Conservation (phyloP, 2,113 vertebrate species). For the Eulemur macaco region DNA sequence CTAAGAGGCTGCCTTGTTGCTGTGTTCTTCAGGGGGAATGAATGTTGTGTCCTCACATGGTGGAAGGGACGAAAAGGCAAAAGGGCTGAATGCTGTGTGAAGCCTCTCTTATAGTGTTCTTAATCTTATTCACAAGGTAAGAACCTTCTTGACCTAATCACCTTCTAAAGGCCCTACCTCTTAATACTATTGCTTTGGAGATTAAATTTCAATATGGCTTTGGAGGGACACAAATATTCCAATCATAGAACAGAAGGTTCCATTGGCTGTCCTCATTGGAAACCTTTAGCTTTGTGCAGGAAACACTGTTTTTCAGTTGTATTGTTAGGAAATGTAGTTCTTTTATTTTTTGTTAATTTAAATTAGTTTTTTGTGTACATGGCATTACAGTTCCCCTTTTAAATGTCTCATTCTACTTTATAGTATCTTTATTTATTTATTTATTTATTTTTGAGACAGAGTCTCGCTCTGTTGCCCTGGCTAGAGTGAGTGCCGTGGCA, state of each 20-base stretch:
- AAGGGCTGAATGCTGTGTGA: not conserved
- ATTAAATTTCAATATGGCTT: not conserved
- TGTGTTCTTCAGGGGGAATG: not conserved
- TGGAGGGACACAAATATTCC: not conserved
- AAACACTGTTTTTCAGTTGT: not conserved
- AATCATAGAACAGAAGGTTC: not conserved
- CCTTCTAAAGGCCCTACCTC: not conserved
- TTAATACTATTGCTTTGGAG: not conserved
- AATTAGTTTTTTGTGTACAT: not conserved
- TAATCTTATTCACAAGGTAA: not conserved
- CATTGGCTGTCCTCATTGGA: not conserved
- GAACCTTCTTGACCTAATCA: not conserved
- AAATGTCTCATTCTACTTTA: not conserved
- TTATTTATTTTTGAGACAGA: too few species aligned
- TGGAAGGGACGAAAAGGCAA: not conserved
- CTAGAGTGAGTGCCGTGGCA: too few species aligned
- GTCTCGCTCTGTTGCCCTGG: too few species aligned
- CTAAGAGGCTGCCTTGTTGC: not conserved
- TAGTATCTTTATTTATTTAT: not conserved
- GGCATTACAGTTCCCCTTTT: not conserved
- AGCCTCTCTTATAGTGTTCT: not conserved
- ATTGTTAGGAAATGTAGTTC: not conserved
- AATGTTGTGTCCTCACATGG: not conserved
- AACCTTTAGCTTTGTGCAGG: not conserved
- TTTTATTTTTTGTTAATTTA: conserved; percentile 38